These are phyloP conservation scores for Spilarctia lutea DNA, from an alignment of 2,888 invertebrate species.

Conservation along the genomic window DNA sequence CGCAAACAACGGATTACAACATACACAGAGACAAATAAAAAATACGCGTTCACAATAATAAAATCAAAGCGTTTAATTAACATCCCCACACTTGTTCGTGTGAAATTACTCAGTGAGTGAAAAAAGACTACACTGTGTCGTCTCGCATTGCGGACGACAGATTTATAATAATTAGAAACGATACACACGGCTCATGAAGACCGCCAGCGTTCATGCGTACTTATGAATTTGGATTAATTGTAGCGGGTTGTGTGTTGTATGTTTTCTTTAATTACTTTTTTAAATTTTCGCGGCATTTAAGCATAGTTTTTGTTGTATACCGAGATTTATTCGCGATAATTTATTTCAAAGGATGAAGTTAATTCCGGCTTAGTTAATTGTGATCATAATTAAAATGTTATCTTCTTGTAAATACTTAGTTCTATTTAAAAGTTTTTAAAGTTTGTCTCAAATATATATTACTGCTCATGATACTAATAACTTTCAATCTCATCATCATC, in stretches of 20 bases:
- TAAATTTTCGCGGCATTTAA: neutral
- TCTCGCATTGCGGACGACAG: slow-evolving; percentile 73
- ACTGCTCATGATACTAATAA: too few relatives aligned
- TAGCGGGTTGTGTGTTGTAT: neutral
- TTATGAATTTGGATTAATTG: neutral
- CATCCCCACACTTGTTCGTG: slow-evolving; percentile 73
- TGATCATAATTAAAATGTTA: too few relatives aligned
- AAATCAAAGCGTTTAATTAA: slow-evolving; percentile 64
- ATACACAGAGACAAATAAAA: slow-evolving; percentile 32
- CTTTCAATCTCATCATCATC: too few relatives aligned
- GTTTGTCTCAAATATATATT: too few relatives aligned
- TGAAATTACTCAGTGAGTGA: slow-evolving; percentile 68
- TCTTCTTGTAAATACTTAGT: too few relatives aligned
- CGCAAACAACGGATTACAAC: neutral
- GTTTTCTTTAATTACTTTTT: neutral
- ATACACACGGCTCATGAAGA: slow-evolving; percentile 60
- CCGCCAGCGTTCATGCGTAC: neutral
- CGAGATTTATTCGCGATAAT: neutral
- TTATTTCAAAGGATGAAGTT: neutral
- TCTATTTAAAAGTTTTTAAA: too few relatives aligned
- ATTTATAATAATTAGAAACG: slow-evolving; percentile 83
- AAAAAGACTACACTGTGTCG: slow-evolving; percentile 76
- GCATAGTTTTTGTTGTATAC: too few relatives aligned
- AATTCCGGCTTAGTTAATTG: neutral
- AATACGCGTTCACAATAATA: slow-evolving; percentile 44